These are phyloP conservation scores for Gadus chalcogrammus DNA, from an alignment of 2,113 vertebrate species.

Conservation along the genomic window DNA sequence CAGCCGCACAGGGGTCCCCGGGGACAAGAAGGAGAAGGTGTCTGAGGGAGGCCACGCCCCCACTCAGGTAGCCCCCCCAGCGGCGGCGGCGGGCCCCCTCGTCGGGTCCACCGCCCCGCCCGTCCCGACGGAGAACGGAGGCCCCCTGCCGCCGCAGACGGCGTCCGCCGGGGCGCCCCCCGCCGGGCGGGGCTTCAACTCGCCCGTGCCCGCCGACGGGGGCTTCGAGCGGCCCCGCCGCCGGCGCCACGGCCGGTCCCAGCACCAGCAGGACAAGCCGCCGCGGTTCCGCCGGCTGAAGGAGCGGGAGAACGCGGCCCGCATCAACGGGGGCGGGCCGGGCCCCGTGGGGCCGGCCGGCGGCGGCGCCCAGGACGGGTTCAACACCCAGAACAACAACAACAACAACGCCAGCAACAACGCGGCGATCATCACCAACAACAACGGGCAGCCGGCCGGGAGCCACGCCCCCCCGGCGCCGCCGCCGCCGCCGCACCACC, in stretches of 20 bases:
- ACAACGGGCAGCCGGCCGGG: conserved; percentile 7
- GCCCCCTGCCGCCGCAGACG: conserved; percentile 41
- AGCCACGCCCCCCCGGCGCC: conserved; percentile 66
- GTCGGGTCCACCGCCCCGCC: neutral
- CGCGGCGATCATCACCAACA: conserved; percentile 47
- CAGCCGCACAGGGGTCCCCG: conserved; percentile 48
- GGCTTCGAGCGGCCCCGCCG: conserved; percentile 80
- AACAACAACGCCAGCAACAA: conserved; percentile 43
- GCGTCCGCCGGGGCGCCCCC: conserved; percentile 38
- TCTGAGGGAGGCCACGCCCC: conserved; percentile 55
- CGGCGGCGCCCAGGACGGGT: conserved; percentile 44
- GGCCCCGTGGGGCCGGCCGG: neutral
- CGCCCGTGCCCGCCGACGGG: conserved; percentile 41
- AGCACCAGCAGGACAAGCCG: conserved; percentile 90
- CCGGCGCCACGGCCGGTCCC: conserved; percentile 80
- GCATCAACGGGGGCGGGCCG: conserved; percentile 69
- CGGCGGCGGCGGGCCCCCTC: conserved; percentile 25
- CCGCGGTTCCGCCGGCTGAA: conserved; percentile 89
- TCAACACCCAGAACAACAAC: conserved; percentile 56
- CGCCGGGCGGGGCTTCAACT: conserved; percentile 17
- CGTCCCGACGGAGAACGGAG: conserved; percentile 63
- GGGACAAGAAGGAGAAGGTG: conserved; percentile 73
- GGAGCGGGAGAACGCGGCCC: conserved; percentile 84
- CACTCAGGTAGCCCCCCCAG: conserved; percentile 54
- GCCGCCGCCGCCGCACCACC: conserved; percentile 42